Evolutionary conservation across 2,113 vertebrate genomes (phyloP), one percentile per base, ranked within the genome.

Genomic region (Hemiscyllium ocellatum): DNA sequence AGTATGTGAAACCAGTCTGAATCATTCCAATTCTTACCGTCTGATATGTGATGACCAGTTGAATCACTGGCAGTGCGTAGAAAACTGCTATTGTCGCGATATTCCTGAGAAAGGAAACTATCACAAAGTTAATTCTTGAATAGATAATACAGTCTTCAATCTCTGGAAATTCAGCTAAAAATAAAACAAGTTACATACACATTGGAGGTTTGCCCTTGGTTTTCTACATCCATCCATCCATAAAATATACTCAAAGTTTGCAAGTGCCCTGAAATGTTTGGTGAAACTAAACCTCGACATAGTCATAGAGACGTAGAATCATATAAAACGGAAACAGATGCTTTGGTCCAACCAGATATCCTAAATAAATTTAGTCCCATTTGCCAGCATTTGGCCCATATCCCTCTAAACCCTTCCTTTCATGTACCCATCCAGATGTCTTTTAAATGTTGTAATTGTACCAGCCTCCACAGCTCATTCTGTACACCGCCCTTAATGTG

Each of bases 41-140:
- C 97, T 99, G 99, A 97, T 99, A 99, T 94, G 99, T 99, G 97
- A 99, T 99, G 96, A 99, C 99, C 68, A 99, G 98, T 97, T 99
- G 99, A 96, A 99, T 96, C 96, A 99, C 99, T 0, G 99, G 99
- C 94, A 99, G 98, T 2, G 99, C 99, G 0, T 99, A 99, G 97
- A 99, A 99, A 95, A 99, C 99, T 0, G 98, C 99, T 0, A 99
- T 99, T 17, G 99, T 99, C 95, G 98, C 98, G 0, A 99, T 99
- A 97, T 99, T 99, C 99, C 99, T 99, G 96, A 0, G 17, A 47
- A 91, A 47, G 20, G 78, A 68, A 68, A 95, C n/a, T 4, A 61
- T 22, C 20, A 61, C 33, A 29, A 83, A 87, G 68, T 52, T 56
- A 66, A 93, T 66, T 66, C 56, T 47, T 68, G 24, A 83, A 66